Percentiles rank a stretch among this genome's conserved stretches.
Evolutionary conservation across 2,797 vertebrate species (phyloP).

Genomic region (Melanotaenia trifasciata): DNA sequence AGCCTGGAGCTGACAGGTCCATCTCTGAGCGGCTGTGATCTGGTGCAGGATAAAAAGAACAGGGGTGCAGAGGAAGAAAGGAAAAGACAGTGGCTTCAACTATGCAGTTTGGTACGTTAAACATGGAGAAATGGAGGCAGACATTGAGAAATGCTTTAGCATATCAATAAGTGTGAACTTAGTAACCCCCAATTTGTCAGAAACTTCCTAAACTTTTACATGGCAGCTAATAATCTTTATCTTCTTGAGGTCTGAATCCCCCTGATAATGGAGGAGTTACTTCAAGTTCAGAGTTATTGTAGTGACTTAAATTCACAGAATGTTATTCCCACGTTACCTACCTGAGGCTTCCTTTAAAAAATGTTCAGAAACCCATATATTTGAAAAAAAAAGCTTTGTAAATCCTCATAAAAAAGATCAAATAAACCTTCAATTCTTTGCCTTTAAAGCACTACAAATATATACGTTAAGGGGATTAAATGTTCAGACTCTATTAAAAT

Average conservation of each 20-base stretch:
- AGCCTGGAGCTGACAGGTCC: conserved; percentile 88
- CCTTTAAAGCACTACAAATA: neutral
- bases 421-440: neutral
- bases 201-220: neutral
- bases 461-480: no score
- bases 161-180: neutral
- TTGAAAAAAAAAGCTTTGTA: neutral
- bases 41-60: conserved; percentile 58
- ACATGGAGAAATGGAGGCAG: neutral
- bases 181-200: neutral
- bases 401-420: neutral
- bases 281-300: neutral
- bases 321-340: neutral
- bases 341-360: neutral
- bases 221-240: neutral
- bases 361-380: neutral
- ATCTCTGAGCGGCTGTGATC: conserved; percentile 92
- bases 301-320: no score
- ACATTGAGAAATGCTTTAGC: neutral
- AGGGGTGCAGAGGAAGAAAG: conserved; percentile 5
- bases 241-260: neutral
- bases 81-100: conserved; percentile 6
- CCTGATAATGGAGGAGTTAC: neutral
- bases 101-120: conserved; percentile 32
- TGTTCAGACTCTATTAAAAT: neutral